phyloP scores from a whole-genome alignment of 1,140 invertebrate species.

The Hylyphantes graminicola region DNA sequence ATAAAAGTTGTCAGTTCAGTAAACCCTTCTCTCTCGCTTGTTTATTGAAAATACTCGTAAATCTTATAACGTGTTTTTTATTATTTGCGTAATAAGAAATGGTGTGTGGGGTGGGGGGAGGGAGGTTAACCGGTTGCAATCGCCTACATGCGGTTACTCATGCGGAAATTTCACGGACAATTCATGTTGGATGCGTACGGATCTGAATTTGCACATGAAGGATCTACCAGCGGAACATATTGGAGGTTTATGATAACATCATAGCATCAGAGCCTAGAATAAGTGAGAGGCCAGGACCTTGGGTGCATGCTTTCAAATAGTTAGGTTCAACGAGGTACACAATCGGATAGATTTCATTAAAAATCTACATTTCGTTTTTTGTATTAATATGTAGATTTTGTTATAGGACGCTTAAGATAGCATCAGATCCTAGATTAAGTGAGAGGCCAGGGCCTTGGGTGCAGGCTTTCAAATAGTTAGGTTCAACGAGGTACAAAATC shows the following conservation, averaged over 20 bases:
- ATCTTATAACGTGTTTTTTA: constrained; percentile 18
- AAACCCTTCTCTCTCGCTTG: constrained; percentile 15
- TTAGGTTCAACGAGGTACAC: no score
- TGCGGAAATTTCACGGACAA: constrained; percentile 6
- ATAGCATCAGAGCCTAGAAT: no score
- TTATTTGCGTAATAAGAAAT: constrained; percentile 11
- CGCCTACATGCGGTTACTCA: constrained; percentile 11
- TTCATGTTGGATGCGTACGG: not conserved
- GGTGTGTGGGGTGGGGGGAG: not conserved
- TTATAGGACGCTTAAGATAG: no score
- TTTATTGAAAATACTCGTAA: constrained; percentile 33
- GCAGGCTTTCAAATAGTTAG: no score
- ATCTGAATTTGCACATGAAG: not conserved
- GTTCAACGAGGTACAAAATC: no score
- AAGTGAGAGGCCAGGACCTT: no score
- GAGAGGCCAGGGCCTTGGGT: no score
- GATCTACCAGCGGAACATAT: constrained; percentile 14
- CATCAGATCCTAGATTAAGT: no score
- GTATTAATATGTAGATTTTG: no score
- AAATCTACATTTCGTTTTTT: no score
- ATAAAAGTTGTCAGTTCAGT: constrained; percentile 33
- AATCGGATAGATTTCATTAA: no score
- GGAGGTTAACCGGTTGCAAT: not conserved
- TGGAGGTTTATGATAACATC: constrained; percentile 28
- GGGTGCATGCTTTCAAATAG: no score